Base-by-base conservation (phyloP, 2,888 invertebrate genomes). In the Acronicta alni region DNA sequence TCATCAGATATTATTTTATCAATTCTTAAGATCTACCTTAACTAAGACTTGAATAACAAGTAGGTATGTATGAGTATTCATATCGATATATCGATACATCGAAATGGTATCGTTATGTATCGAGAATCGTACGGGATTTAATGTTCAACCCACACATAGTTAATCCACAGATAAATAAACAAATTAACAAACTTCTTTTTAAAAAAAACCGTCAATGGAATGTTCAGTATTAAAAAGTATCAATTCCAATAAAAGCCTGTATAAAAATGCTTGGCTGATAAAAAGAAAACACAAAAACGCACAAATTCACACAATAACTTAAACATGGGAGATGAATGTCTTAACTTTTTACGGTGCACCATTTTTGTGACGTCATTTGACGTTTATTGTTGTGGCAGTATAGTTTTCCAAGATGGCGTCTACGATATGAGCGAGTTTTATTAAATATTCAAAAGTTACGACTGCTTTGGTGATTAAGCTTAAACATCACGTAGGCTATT, bases 1-100 rank as follows among this genome's bases (percentile, higher is more conserved):
- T 94, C 94, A 90, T 94, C 94, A 90, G 93, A 93, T 93, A 93
- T 91, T 92, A 91, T 91, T 79, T 92, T 91, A 94, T 93, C 90
- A 92, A 92, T 93, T 89, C 94, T 94, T 94, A 94, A 83, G 66
- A 69, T 80, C 93, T 93, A 93, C 84, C 93, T 93, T 94, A 94
- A 90, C 79, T 91, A 89, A 86, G 89, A 91, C 89, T 89, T 91
- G 93, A 91, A 89, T 93, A 93, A 94, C 93, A 93, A 93, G 89
- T 88, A 86, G 82, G 84, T 85, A 86, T 83, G 81, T 79, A 82
- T 82, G 84, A 86, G 86, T 83, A 83, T 83, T 81, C 60, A 79
- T 73, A 73, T 71, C 59, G 75, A 64, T 57, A 51, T 60, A 72
- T 43, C 73, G 76, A 75, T 65, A 75, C 71, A 68, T 70, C 58